These are phyloP conservation scores for Takifugu rubripes DNA, from an alignment of 2,797 vertebrate species.

Conservation along the genomic window DNA sequence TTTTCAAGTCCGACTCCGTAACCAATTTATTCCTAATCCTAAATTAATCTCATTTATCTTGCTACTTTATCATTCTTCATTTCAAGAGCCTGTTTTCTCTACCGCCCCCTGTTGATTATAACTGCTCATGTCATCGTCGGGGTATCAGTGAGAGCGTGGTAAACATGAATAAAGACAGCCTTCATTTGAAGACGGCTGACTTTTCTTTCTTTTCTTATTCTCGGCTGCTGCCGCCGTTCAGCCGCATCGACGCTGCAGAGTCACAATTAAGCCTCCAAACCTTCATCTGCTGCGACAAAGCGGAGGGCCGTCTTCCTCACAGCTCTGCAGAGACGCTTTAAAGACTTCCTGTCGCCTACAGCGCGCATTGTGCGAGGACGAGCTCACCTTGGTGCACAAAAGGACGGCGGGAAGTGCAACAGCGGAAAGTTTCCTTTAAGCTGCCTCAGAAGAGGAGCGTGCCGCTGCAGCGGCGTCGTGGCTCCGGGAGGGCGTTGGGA, in stretches of 20 bases:
- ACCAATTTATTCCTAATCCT: too few relatives aligned
- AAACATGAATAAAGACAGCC: neutral
- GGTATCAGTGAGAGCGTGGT: neutral
- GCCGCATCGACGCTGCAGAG: neutral
- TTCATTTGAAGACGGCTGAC: neutral
- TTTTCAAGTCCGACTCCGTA: too few relatives aligned
- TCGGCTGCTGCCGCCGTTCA: neutral
- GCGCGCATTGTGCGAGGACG: neutral
- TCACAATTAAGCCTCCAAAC: slow-evolving; percentile 2
- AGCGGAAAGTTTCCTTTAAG: neutral
- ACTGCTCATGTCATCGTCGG: neutral
- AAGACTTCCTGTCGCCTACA: neutral
- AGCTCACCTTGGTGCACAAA: neutral
- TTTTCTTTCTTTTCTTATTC: neutral
- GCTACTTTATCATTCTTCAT: neutral
- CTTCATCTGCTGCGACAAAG: slow-evolving; percentile 2
- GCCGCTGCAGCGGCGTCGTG: neutral
- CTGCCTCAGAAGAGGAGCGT: neutral
- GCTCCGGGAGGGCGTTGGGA: neutral
- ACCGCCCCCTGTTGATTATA: slow-evolving; percentile 6
- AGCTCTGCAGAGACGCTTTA: slow-evolving; percentile 3
- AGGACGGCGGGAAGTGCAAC: neutral
- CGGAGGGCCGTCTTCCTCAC: neutral
- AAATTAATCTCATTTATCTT: too few relatives aligned
- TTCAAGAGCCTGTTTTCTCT: neutral